A percentile compares a stretch with the other conserved stretches of the same genome.
Evolutionary conservation across 2,888 invertebrate species (phyloP).

Genomic region (Cosmorhoe ocellata): DNA sequence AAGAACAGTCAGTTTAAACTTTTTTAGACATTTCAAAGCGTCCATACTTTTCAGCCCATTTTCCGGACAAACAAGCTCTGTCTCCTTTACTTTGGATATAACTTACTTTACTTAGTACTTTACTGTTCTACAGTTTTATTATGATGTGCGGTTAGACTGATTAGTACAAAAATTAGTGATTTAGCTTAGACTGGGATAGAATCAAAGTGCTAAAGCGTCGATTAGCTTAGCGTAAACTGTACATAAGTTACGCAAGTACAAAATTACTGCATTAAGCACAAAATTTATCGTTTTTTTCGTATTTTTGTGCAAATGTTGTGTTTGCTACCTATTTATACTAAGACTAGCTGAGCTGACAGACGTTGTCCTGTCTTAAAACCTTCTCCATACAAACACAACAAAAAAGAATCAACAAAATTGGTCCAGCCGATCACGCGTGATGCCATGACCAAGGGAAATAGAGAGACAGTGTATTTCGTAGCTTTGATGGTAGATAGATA

Average conservation of each 20-base stretch:
- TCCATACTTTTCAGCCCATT: too few relatives aligned
- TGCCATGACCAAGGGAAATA: too few relatives aligned
- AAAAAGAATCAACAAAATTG: too few relatives aligned
- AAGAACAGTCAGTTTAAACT: background rate
- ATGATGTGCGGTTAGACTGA: conserved; percentile 15
- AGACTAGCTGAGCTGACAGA: too few relatives aligned
- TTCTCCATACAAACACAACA: too few relatives aligned
- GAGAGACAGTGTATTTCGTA: too few relatives aligned
- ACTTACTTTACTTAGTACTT: too few relatives aligned
- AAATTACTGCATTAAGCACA: background rate
- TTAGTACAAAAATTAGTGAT: conserved; percentile 15
- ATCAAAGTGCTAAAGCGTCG: conserved; percentile 13
- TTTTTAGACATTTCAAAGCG: too few relatives aligned
- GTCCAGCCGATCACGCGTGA: too few relatives aligned
- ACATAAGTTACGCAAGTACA: conserved; percentile 7
- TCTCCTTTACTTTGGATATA: background rate
- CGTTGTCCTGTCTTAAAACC: too few relatives aligned
- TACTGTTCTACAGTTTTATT: too few relatives aligned
- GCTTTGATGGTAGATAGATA: too few relatives aligned
- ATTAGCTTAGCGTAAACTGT: conserved; percentile 12
- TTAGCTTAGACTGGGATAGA: conserved; percentile 6
- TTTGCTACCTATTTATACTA: background rate
- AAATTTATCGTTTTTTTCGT: background rate
- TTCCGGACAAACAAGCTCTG: background rate
- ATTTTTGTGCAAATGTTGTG: background rate